Percentiles rank a stretch among this genome's conserved stretches.
These are phyloP conservation scores for Idaea biselata DNA, from an alignment of 2,888 invertebrate genomes.

Conservation along the genomic window DNA sequence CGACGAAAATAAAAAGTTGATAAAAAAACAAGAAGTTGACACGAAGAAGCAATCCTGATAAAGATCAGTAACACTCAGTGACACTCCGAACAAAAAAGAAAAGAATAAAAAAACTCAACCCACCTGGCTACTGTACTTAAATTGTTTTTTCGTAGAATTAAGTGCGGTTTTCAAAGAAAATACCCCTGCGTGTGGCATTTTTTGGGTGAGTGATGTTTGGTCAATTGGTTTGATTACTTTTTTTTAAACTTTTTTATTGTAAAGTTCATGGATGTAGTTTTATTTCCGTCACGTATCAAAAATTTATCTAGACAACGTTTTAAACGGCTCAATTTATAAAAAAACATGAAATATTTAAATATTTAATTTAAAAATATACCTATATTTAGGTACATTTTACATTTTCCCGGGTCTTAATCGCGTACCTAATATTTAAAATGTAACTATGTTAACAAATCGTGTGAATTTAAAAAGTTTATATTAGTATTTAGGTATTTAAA, in stretches of 20 bases:
- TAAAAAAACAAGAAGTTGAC: constrained; percentile 62
- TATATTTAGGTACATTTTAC: too few relatives aligned
- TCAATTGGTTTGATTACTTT: neutral
- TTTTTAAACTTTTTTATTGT: constrained; percentile 7
- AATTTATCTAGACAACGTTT: too few relatives aligned
- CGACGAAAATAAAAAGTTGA: constrained; percentile 48
- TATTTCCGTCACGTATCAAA: too few relatives aligned
- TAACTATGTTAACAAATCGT: too few relatives aligned
- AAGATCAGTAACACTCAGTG: constrained; percentile 79
- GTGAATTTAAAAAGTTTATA: too few relatives aligned
- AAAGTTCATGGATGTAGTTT: too few relatives aligned
- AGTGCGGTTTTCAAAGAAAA: constrained; percentile 59
- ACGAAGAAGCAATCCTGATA: constrained; percentile 72
- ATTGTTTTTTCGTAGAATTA: constrained; percentile 54
- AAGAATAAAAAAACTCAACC: constrained; percentile 51
- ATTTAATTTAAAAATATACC: too few relatives aligned
- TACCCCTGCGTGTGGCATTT: constrained; percentile 61
- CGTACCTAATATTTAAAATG: too few relatives aligned
- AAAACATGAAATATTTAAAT: too few relatives aligned
- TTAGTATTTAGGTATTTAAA: too few relatives aligned
- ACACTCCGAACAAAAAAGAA: constrained; percentile 57
- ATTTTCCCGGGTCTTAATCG: too few relatives aligned
- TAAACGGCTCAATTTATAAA: too few relatives aligned
- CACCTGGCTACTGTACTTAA: constrained; percentile 76
- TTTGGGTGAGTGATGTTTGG: constrained; percentile 5